Evolutionary conservation across 2,888 invertebrate genomes (phyloP).

Genomic region (Rotaria macrura): DNA sequence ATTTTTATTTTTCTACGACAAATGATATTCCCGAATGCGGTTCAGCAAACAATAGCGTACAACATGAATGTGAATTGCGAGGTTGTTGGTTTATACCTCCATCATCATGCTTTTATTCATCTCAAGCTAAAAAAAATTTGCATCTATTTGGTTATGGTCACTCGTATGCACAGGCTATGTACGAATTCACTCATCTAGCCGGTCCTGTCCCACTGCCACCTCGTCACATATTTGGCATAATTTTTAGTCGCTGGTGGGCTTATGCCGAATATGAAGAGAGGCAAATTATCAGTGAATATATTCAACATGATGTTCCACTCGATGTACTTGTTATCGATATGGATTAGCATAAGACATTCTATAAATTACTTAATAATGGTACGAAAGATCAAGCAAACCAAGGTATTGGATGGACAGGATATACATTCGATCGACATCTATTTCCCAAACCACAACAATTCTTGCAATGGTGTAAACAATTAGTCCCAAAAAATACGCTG

Average conservation of each 20-base stretch:
- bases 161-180: background rate
- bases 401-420: background rate
- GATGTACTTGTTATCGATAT: conserved; percentile 15
- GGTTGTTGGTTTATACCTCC: background rate
- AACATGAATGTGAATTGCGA: background rate
- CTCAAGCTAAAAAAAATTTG: background rate
- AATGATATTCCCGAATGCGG: too few species aligned
- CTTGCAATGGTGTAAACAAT: conserved; percentile 18
- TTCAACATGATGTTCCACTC: conserved; percentile 6
- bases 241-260: conserved; percentile 16
- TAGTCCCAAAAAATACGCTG: background rate
- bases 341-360: conserved; percentile 19
- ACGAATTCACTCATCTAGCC: background rate
- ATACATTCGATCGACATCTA: background rate
- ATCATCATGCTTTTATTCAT: background rate
- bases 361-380: background rate
- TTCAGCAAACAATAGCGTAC: background rate
- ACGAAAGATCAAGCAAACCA: background rate
- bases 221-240: background rate
- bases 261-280: conserved; percentile 16
- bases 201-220: background rate
- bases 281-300: conserved; percentile 5
- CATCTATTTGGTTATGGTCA: conserved; percentile 11
- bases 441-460: background rate
- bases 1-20: background rate